Percentiles rank a stretch among this genome's conserved stretches.
Evolutionary conservation across 1,140 invertebrate species (phyloP).

Genomic region (Drosophila leontia): DNA sequence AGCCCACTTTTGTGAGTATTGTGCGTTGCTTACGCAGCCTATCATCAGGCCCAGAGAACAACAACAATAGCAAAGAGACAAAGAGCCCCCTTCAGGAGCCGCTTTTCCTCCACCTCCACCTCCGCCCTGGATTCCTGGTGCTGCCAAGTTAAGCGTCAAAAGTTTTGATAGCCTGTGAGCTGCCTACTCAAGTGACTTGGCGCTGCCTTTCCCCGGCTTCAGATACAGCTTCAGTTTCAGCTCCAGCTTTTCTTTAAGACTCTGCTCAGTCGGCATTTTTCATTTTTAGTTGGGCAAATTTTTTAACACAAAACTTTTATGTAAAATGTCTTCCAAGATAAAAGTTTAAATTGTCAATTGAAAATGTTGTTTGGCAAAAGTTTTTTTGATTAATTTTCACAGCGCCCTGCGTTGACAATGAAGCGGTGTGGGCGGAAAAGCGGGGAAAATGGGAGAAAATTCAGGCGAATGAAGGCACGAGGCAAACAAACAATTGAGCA

Average conservation of each 20-base stretch:
- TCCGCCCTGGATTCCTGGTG: conserved; percentile 20
- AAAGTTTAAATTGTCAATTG: conserved; percentile 85
- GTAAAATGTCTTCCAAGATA: conserved; percentile 80
- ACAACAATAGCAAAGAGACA: conserved; percentile 44
- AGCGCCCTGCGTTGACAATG: conserved; percentile 71
- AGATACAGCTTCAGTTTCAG: neutral
- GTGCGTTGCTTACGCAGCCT: conserved; percentile 58
- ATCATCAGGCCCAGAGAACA: conserved; percentile 59
- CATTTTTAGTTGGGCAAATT: conserved; percentile 77
- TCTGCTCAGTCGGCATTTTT: conserved; percentile 61
- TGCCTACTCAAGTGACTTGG: conserved; percentile 65
- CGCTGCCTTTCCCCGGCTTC: neutral
- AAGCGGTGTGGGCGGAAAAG: conserved; percentile 22
- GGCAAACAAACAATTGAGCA: conserved; percentile 78
- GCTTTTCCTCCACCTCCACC: conserved; percentile 1
- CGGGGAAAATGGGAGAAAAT: neutral
- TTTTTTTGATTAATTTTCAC: conserved; percentile 85
- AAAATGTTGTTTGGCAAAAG: conserved; percentile 84
- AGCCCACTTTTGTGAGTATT: conserved; percentile 30
- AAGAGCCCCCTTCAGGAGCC: conserved; percentile 24
- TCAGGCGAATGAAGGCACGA: conserved; percentile 42
- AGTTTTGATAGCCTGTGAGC: conserved; percentile 80
- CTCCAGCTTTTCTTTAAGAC: conserved; percentile 13
- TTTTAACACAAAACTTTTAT: conserved; percentile 83
- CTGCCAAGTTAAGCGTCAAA: conserved; percentile 71